Percentiles rank a stretch among this genome's conserved stretches.
phyloP scores from a whole-genome alignment of 2,113 vertebrate genomes.

The Strigops habroptila region DNA sequence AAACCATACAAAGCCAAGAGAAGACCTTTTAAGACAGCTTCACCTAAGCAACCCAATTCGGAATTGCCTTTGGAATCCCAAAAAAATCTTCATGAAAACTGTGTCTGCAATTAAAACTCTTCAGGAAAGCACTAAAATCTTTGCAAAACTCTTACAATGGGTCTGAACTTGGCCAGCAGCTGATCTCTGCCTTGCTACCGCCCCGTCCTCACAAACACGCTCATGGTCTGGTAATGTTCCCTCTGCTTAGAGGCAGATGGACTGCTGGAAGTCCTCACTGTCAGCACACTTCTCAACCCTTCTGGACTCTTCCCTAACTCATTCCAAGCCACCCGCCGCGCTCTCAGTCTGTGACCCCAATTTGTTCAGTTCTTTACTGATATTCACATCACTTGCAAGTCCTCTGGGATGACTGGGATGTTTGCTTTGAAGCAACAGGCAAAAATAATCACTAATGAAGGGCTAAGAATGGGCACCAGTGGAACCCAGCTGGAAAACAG shows the following conservation, averaged over 20 bases:
- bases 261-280: neutral
- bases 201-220: neutral
- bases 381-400: neutral
- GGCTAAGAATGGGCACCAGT: neutral
- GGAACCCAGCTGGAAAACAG: neutral
- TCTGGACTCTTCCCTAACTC: neutral
- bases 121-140: rapidly evolving
- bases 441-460: neutral
- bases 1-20: neutral
- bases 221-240: neutral
- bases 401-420: neutral
- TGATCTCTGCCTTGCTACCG: neutral
- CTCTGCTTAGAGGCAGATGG: rapidly evolving
- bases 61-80: neutral
- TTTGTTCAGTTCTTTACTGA: neutral
- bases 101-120: neutral
- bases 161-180: neutral
- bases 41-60: neutral
- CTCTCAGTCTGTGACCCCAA: neutral
- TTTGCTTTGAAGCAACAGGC: neutral
- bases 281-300: neutral
- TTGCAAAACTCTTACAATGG: neutral
- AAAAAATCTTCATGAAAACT: neutral
- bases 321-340: rapidly evolving
- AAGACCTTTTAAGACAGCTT: neutral